Evolutionary conservation across 2,797 vertebrate species (phyloP).

Genomic region (Chelon labrosus): DNA sequence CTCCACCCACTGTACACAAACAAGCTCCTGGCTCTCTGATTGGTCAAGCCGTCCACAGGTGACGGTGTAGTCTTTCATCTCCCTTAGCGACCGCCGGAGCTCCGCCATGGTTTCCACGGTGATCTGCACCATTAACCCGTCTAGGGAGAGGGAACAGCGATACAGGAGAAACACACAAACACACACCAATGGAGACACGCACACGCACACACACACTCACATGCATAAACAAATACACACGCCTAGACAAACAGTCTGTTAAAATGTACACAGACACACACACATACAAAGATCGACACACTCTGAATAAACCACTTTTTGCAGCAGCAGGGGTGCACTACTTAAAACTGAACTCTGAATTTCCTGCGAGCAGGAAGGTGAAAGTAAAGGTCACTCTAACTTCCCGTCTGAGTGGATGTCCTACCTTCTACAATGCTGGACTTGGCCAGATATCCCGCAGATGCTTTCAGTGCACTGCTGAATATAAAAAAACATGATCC

Average conservation of each 20-base stretch:
- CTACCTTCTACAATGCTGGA: slow-evolving; percentile 99
- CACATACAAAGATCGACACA: slow-evolving; percentile 71
- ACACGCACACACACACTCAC: slow-evolving; percentile 37
- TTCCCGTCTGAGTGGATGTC: slow-evolving; percentile 39
- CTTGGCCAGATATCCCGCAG: slow-evolving; percentile 96
- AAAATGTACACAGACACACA: slow-evolving; percentile 76
- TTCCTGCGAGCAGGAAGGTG: slow-evolving; percentile 30
- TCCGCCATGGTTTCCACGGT: slow-evolving; percentile 97
- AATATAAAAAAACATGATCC: slow-evolving; percentile 99
- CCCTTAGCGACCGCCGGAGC: slow-evolving; percentile 91
- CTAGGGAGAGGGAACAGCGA: slow-evolving; percentile 82
- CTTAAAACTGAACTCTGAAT: slow-evolving; percentile 16
- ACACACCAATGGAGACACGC: slow-evolving; percentile 51
- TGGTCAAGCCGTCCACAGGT: slow-evolving; percentile 93
- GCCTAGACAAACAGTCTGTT: slow-evolving; percentile 72
- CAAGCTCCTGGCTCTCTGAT: slow-evolving; percentile 94
- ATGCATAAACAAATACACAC: slow-evolving; percentile 56
- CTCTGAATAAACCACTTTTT: slow-evolving; percentile 62
- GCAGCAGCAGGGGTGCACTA: slow-evolving; percentile 34
- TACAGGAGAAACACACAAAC: slow-evolving; percentile 77
- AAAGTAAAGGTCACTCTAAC: slow-evolving; percentile 26
- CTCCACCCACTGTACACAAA: slow-evolving; percentile 96
- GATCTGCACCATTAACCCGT: slow-evolving; percentile 99
- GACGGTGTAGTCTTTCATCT: slow-evolving; percentile 97
- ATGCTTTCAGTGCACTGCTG: slow-evolving; percentile 96